Base-by-base conservation (phyloP, 37 sponge, comb jelly and placozoan genomes). In the Spongia lamella region DNA sequence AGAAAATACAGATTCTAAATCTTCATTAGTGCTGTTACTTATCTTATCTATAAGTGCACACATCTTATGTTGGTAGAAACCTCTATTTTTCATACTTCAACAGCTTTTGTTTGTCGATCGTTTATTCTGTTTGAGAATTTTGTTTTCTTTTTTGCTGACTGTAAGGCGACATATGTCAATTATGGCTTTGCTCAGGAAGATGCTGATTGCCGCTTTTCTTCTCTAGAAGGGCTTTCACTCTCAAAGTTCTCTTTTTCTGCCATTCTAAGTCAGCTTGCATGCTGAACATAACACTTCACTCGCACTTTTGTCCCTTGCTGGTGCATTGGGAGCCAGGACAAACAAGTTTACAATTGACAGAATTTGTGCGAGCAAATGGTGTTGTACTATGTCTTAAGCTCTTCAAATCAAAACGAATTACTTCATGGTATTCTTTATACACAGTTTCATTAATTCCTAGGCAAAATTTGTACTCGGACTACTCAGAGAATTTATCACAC, bases 161-260 rank as follows among this genome's bases (percentile, higher is more conserved):
- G 5, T 47, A 7, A 19, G 70, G 70, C 4, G 70, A 68, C 36
- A 68, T 34, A 22, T 68, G n/a, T n/a, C n/a, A n/a, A 68, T 22
- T 68, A 24, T 20, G 13, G 22, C 11, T 47, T 47, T 49, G 25
- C 21, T 6, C 49, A 7, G 6, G 70, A 68, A n/a, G 49, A 68
- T 5, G 70, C 20, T 13, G 36, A 11, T 14, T n/a, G 30, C 9
- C 66, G 3, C 9, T 25, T 64, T 5, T 29, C 7, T 25, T 27
- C 27, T 32, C 27, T 33, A 9, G 7, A 5, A 13, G 66, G 33
- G 21, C 32, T 64, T 19, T 30, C 66, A 25, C 9, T n/a, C n/a
- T 11, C 9, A 36, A 7, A 7, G 66, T 27, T 7, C 30, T 20
- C 27, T 27, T 32, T 6, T 64, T 43, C 9, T 43, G 47, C 47